Conservation (phyloP, 2,888 invertebrate species). For the Creontiades dilutus region DNA sequence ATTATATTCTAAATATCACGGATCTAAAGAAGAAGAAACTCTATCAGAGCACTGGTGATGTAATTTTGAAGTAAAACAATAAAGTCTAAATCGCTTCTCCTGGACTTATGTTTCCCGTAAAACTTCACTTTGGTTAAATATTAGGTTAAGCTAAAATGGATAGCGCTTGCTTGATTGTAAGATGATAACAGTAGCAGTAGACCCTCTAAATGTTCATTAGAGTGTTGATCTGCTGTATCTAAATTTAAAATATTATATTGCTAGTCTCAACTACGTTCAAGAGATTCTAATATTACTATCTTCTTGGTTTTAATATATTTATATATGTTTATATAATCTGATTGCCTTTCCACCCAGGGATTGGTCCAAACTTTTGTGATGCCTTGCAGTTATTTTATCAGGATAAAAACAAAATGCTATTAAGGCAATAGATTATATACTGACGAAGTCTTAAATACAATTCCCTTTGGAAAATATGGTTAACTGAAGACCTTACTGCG, state of each 20-base stretch:
- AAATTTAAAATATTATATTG: constrained; percentile 43
- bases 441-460: constrained; percentile 52
- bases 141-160: constrained; percentile 41
- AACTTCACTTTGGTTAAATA: constrained; percentile 32
- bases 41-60: neutral
- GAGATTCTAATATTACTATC: constrained; percentile 49
- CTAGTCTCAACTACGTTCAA: constrained; percentile 64
- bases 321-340: constrained; percentile 36
- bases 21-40: neutral
- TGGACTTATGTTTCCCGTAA: neutral
- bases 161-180: constrained; percentile 50
- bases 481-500: neutral
- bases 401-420: constrained; percentile 54
- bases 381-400: constrained; percentile 50
- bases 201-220: constrained; percentile 3
- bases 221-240: neutral
- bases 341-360: constrained; percentile 65
- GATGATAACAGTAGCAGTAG: constrained; percentile 31
- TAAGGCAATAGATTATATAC: constrained; percentile 67
- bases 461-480: constrained; percentile 12
- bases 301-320: neutral
- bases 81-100: neutral
- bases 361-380: constrained; percentile 66
- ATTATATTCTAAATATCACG: neutral
- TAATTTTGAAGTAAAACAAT: constrained; percentile 1